Evolutionary conservation across 2,797 vertebrate species (phyloP).

Genomic region (Cryptoprocta ferox): DNA sequence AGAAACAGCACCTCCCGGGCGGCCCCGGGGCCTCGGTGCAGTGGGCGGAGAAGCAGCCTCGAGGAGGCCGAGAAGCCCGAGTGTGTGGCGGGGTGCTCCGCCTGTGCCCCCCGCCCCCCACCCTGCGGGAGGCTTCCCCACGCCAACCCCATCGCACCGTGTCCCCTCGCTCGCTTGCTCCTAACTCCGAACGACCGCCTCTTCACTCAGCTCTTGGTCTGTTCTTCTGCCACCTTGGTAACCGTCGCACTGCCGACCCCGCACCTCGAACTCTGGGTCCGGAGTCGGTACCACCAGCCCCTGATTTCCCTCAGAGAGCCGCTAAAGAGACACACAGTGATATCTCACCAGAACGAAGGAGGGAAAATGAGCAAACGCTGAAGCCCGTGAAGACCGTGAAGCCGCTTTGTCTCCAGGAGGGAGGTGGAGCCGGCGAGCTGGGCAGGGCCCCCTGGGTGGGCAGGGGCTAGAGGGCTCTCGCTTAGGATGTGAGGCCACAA

Average conservation of each 20-base stretch:
- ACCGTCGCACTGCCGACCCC: neutral
- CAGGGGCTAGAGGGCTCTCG: neutral
- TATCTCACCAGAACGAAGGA: neutral
- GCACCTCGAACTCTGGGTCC: neutral
- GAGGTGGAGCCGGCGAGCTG: no score
- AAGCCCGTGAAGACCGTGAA: rapidly evolving
- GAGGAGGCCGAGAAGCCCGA: neutral
- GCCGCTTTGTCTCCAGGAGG: neutral
- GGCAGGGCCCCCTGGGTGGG: neutral
- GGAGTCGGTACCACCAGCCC: neutral
- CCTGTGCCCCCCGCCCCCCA: neutral
- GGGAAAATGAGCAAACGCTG: rapidly evolving
- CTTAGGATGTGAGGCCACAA: rapidly evolving
- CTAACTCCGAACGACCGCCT: neutral
- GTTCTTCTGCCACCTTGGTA: neutral
- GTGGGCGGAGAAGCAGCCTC: neutral
- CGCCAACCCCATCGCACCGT: neutral
- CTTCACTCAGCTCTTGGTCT: neutral
- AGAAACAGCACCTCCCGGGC: neutral
- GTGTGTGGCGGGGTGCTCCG: neutral
- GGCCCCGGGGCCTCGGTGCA: neutral
- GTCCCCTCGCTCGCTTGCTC: neutral
- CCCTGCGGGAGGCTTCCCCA: neutral
- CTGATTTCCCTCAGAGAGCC: neutral
- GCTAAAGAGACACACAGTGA: neutral